phyloP scores from a whole-genome alignment of 2,888 invertebrate species.

The Troides helena region DNA sequence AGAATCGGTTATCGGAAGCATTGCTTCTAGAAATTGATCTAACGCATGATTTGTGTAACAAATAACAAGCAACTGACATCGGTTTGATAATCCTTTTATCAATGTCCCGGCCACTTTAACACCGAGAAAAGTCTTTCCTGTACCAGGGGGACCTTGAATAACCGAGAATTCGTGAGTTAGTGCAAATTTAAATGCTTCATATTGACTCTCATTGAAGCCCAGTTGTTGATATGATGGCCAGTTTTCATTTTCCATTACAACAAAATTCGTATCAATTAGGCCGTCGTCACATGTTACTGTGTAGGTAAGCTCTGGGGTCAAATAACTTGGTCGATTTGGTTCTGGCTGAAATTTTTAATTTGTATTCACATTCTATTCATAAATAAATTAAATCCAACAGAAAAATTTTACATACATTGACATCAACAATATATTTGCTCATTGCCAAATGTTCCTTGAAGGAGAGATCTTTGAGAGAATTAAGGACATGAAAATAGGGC shows the following conservation, averaged over 20 bases:
- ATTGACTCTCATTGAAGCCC: conserved; percentile 83
- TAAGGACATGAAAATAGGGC: conserved; percentile 87
- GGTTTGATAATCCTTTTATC: conserved; percentile 61
- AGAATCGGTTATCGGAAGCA: conserved; percentile 77
- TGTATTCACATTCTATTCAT: neutral
- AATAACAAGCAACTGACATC: conserved; percentile 84
- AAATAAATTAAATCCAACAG: neutral
- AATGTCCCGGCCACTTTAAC: conserved; percentile 85
- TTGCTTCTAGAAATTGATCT: conserved; percentile 89
- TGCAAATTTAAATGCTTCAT: conserved; percentile 82
- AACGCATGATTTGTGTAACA: conserved; percentile 93
- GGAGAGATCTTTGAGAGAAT: conserved; percentile 81
- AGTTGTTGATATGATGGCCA: conserved; percentile 74
- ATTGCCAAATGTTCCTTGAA: conserved; percentile 82
- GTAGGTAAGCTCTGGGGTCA: conserved; percentile 36
- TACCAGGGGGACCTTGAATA: conserved; percentile 93
- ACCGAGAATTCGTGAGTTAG: conserved; percentile 85
- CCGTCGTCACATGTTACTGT: conserved; percentile 23
- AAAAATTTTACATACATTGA: conserved; percentile 57
- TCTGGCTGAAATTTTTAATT: conserved; percentile 41
- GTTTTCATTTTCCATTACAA: conserved; percentile 45
- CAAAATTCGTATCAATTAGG: conserved; percentile 35
- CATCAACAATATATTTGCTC: conserved; percentile 83
- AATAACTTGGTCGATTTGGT: conserved; percentile 48
- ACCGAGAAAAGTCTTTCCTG: conserved; percentile 91